These are phyloP conservation scores for Drosophila tani DNA, from an alignment of 1,140 invertebrate genomes.

Conservation along the genomic window DNA sequence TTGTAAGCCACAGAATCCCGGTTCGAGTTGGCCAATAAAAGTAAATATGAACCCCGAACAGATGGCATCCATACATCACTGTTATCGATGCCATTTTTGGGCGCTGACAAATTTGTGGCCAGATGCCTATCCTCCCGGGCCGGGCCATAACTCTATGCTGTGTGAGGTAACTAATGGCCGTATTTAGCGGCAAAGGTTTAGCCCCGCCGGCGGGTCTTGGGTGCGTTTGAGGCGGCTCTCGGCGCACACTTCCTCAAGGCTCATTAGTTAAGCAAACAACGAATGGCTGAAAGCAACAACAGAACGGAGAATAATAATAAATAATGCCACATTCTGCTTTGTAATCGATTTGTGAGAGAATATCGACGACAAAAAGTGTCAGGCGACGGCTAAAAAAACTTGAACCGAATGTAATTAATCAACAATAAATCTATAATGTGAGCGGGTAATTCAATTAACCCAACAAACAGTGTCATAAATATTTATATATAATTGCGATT, in stretches of 20 bases:
- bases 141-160: constrained; percentile 38
- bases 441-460: constrained; percentile 56
- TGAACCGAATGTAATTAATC: constrained; percentile 73
- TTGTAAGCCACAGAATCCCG: constrained; percentile 25
- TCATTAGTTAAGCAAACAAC: constrained; percentile 58
- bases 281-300: not conserved
- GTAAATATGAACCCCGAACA: constrained; percentile 7
- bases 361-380: constrained; percentile 45
- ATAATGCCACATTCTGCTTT: constrained; percentile 53
- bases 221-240: constrained; percentile 19
- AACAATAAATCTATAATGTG: constrained; percentile 65
- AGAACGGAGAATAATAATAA: constrained; percentile 40
- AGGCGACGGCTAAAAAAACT: constrained; percentile 29
- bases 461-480: constrained; percentile 59
- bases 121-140: constrained; percentile 48
- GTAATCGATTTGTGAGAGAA: constrained; percentile 49
- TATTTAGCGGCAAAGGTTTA: constrained; percentile 32
- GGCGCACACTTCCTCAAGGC: constrained; percentile 50
- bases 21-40: constrained; percentile 23
- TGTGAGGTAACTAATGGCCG: constrained; percentile 47
- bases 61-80: constrained; percentile 41
- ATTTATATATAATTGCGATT: constrained; percentile 61
- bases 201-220: constrained; percentile 7
- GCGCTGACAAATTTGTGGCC: constrained; percentile 52
- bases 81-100: constrained; percentile 51